phyloP scores from a whole-genome alignment of 2,888 invertebrate genomes.

The Micoletzkya japonica region DNA sequence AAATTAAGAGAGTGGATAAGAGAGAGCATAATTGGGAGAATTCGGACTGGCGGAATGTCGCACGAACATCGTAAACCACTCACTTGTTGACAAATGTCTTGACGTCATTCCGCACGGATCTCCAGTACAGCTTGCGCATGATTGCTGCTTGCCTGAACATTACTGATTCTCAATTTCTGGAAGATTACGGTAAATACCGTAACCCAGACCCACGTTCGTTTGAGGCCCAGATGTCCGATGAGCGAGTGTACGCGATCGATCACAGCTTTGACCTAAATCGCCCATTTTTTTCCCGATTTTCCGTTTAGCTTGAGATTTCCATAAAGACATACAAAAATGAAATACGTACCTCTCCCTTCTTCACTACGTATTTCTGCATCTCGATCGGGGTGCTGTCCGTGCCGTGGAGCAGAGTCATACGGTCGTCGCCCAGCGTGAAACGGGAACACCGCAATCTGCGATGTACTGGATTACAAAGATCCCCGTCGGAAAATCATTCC shows the following conservation, averaged over 20 bases:
- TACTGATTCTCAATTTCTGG: not conserved
- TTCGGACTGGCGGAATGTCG: no score
- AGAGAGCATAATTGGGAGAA: no score
- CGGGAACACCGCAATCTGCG: conserved; percentile 38
- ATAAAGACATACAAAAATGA: not conserved
- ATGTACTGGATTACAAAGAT: not conserved
- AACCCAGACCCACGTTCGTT: conserved; percentile 40
- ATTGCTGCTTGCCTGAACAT: conserved; percentile 46
- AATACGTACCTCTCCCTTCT: conserved; percentile 44
- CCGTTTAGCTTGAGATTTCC: no score
- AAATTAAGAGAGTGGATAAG: no score
- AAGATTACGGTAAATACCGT: not conserved
- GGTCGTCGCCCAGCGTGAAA: conserved; percentile 42
- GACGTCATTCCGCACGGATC: conserved; percentile 48
- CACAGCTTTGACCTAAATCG: conserved; percentile 31
- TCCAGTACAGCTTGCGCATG: conserved; percentile 45
- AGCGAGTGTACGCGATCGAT: conserved; percentile 46
- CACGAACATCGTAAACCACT: not conserved
- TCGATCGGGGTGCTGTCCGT: conserved; percentile 34
- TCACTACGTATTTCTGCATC: conserved; percentile 41
- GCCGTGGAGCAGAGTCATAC: conserved; percentile 42
- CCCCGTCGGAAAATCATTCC: no score
- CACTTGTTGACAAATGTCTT: conserved; percentile 37
- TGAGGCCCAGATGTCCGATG: conserved; percentile 51
- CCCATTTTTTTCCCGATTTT: no score